Percentiles rank a stretch among this genome's conserved stretches.
These are phyloP conservation scores for Kryphioiulus occultus DNA, from an alignment of 2,888 invertebrate species.

Conservation along the genomic window DNA sequence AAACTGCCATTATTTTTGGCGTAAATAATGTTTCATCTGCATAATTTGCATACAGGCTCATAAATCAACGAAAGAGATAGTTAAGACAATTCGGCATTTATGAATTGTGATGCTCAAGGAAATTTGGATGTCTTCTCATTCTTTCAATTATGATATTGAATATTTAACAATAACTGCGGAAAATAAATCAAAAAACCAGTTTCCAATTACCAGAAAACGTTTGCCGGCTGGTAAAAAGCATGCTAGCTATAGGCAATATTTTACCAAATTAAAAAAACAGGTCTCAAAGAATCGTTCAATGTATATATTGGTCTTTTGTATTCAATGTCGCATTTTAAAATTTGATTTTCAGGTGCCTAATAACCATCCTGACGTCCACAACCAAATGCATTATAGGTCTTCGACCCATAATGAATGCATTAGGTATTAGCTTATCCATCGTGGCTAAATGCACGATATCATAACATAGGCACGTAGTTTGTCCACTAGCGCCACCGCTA, in stretches of 20 bases:
- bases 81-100: background rate
- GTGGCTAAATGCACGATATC: no score
- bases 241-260: background rate
- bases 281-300: background rate
- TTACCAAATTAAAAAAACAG: background rate
- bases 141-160: background rate
- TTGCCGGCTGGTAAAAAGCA: background rate
- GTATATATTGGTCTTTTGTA: background rate
- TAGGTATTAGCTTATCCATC: no score
- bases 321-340: background rate
- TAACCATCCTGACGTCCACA: no score
- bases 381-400: no score
- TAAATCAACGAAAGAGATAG: background rate
- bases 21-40: constrained; percentile 5
- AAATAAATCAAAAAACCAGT: constrained; percentile 5
- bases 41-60: background rate
- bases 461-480: background rate
- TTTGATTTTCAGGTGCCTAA: background rate
- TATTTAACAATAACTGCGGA: constrained; percentile 5
- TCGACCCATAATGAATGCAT: no score
- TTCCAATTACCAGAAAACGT: background rate
- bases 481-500: background rate
- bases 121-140: background rate
- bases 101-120: background rate
- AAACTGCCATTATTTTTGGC: background rate